Evolutionary conservation across 2,888 invertebrate species (phyloP), one percentile per base, ranked within the genome.

Genomic region (Neocrepidodera transversa): DNA sequence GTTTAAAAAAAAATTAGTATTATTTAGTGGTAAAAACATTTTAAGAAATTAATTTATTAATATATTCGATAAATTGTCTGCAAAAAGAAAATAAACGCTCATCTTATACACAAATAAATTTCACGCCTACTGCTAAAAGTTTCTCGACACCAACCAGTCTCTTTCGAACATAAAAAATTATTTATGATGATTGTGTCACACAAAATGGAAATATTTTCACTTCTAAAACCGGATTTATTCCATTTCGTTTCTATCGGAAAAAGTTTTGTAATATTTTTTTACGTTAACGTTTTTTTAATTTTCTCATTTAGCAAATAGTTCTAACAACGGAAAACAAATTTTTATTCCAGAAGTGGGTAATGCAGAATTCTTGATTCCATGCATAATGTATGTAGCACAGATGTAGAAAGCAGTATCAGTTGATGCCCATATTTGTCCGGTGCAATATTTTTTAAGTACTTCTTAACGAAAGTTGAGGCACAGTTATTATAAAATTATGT

Each of bases 1-100:
- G n/a, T n/a, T n/a, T n/a, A n/a, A n/a, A n/a, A n/a, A n/a, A n/a
- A n/a, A n/a, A n/a, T n/a, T n/a, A n/a, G n/a, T n/a, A n/a, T n/a
- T n/a, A n/a, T n/a, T n/a, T n/a, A n/a, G n/a, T n/a, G n/a, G n/a
- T n/a, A n/a, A n/a, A n/a, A n/a, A n/a, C n/a, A n/a, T n/a, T n/a
- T n/a, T n/a, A n/a, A n/a, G n/a, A n/a, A n/a, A 32, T 48, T 52
- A 52, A 52, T 52, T 40, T 52, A 52, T 52, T 52, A 52, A 52
- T 30, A 52, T 52, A 52, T 52, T 52, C 52, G 42, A 52, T 8
- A 16, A 11, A 40, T 28, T 26, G 52, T 52, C 52, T 13, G 42
- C 30, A 40, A 17, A 43, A 30, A 10, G 17, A 42, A 51, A 51
- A 50, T 13, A 2, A 11, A 32, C 28, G 51, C 42, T 18, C n/a